phyloP scores from a whole-genome alignment of 2,797 vertebrate genomes.

The Amblyopsis hoosieri region DNA sequence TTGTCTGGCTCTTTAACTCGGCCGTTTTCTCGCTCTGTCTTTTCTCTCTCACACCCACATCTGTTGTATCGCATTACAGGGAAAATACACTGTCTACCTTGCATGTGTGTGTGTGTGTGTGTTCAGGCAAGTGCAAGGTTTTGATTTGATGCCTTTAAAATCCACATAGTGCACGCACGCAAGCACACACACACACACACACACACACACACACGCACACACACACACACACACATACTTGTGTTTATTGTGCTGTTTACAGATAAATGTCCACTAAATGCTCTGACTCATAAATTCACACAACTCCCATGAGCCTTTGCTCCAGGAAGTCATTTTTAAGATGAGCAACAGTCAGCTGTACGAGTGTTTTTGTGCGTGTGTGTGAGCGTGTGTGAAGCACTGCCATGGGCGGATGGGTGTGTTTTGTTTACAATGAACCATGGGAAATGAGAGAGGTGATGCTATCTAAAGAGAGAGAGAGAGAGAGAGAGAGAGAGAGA shows the following conservation, averaged over 20 bases:
- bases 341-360: constrained; percentile 43
- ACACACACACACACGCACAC: background rate
- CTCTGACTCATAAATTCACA: constrained; percentile 37
- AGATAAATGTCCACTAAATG: background rate
- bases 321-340: constrained; percentile 43
- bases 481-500: constrained; percentile 4
- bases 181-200: background rate
- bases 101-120: background rate
- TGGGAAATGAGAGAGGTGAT: constrained; percentile 63
- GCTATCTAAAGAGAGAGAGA: constrained; percentile 27
- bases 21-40: background rate
- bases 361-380: constrained; percentile 4
- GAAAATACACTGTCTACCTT: background rate
- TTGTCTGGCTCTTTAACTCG: background rate
- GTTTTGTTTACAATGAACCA: constrained; percentile 64
- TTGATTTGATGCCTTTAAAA: background rate
- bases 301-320: constrained; percentile 40
- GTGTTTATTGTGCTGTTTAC: background rate
- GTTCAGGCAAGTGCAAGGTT: background rate
- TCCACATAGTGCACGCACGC: background rate
- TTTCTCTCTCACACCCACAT: background rate
- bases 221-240: background rate
- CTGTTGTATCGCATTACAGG: background rate
- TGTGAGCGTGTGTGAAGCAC: constrained; percentile 36
- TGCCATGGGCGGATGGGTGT: constrained; percentile 64